Conservation (phyloP, 2,888 invertebrate species). For the Teleiodes luculella region DNA sequence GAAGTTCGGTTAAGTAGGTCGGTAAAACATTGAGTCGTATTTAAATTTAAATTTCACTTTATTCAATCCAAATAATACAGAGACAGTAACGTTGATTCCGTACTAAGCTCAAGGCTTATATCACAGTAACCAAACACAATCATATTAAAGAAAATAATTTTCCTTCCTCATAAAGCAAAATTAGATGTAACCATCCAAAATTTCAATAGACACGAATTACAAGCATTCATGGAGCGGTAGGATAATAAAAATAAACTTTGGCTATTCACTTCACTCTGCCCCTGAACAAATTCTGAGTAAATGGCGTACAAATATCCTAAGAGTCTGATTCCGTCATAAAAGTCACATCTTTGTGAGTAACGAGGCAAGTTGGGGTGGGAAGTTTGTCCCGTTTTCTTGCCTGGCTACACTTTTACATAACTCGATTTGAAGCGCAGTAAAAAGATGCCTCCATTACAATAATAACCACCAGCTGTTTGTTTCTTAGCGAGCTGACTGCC, state of each 20-base stretch:
- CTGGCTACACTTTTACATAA: constrained; percentile 52
- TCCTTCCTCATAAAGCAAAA: background rate
- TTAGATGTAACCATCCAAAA: background rate
- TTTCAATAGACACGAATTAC: constrained; percentile 10
- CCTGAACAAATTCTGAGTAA: constrained; percentile 43
- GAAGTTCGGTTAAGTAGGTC: too few relatives aligned
- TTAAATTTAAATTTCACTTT: too few relatives aligned
- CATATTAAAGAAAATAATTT: background rate
- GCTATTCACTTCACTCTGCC: constrained; percentile 28
- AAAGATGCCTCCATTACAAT: constrained; percentile 5
- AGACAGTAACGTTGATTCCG: too few relatives aligned
- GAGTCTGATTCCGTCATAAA: constrained; percentile 65
- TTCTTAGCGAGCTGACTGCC: background rate
- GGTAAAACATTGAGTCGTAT: too few relatives aligned
- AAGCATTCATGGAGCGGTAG: background rate
- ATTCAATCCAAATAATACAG: too few relatives aligned
- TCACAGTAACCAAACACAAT: too few relatives aligned
- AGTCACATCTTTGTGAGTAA: constrained; percentile 70
- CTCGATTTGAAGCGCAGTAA: background rate
- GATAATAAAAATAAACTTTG: constrained; percentile 16
- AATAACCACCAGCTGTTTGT: background rate
- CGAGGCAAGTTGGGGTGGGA: constrained; percentile 67
- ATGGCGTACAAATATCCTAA: constrained; percentile 62
- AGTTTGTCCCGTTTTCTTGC: constrained; percentile 55
- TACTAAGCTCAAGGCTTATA: too few relatives aligned